phyloP scores from a whole-genome alignment of 2,888 invertebrate species.

The Leptinotarsa rubiginosa region DNA sequence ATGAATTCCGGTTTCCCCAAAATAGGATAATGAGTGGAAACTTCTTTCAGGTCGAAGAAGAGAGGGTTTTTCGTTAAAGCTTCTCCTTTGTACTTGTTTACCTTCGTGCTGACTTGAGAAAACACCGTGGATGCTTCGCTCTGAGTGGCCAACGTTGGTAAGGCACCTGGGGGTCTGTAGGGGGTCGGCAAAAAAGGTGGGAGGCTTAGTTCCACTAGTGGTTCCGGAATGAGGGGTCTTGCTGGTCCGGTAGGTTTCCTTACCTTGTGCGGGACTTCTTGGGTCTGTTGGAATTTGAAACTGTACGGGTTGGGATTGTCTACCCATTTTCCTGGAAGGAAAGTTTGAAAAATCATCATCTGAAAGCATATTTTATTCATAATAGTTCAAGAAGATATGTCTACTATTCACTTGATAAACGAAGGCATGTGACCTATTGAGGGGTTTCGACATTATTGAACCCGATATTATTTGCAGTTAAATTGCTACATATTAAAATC shows the following conservation, averaged over 20 bases:
- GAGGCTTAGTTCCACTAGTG: constrained; percentile 52
- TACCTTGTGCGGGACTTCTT: background rate
- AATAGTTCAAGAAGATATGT: too few relatives aligned
- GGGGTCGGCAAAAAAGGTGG: constrained; percentile 64
- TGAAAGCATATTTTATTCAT: too few relatives aligned
- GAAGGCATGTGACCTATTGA: too few relatives aligned
- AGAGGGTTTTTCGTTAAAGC: constrained; percentile 50
- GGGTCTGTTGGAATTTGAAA: constrained; percentile 39
- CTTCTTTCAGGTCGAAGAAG: constrained; percentile 63
- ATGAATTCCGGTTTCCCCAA: constrained; percentile 53
- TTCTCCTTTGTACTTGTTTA: constrained; percentile 52
- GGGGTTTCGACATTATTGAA: too few relatives aligned
- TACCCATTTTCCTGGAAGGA: constrained; percentile 53
- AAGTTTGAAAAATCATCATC: background rate
- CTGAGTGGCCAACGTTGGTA: constrained; percentile 63
- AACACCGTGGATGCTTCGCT: constrained; percentile 63
- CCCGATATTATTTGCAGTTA: too few relatives aligned
- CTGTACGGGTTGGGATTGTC: constrained; percentile 49
- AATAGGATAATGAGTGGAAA: constrained; percentile 65
- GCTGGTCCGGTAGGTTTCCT: constrained; percentile 30
- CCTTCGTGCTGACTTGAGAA: constrained; percentile 58
- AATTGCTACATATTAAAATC: too few relatives aligned
- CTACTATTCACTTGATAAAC: too few relatives aligned
- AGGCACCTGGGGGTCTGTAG: constrained; percentile 57
- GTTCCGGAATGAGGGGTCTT: constrained; percentile 46